Evolutionary conservation across 2,113 vertebrate genomes (phyloP), one percentile per base, ranked within the genome.

Genomic region (Gymnobelideus leadbeateri): DNA sequence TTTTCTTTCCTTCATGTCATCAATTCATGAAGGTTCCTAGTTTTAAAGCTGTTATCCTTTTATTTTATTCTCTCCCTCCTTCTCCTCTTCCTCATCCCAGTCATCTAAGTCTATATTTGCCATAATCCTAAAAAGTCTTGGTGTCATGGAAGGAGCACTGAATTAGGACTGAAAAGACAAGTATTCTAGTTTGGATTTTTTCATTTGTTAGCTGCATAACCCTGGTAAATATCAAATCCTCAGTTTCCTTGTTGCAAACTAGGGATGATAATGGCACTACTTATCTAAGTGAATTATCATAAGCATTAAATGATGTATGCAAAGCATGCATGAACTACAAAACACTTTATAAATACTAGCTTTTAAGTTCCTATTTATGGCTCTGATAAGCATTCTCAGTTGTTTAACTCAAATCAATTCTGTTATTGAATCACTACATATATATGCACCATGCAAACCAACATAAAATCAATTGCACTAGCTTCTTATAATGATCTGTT

Each of bases 321-420:
- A n/a, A 77, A n/a, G 1, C 14, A 77, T 77, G 12, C 6, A 12
- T 68, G 31, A 37, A 77, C 89, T 12, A n/a, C 16, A 77, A 68
- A 68, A 3, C 3, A 3, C 11, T 14, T 11, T 57, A 10, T 57
- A 57, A 57, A 89, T 46, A 2, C n/a, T n/a, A 89, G 28, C 31
- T 68, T 68, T 68, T 37, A 68, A 77, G 37, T 21, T 77, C 3
- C 14, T 49, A 50, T 90, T 49, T 50, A 26, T 1, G 46, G 2
- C 12, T 90, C 61, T 54, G 12, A 2, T 92, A 43, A 49, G 54
- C 26, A 93, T 51, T 93, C 28, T 84, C 49, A 55, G 55, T 77
- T 92, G 47, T 95, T 96, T 90, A 96, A 94, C 77, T 28, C 93
- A 94, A 91, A 90, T 96, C 92, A 94, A 51, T 95, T 89, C 31